A percentile compares a stretch with the other conserved stretches of the same genome.
Conservation (phyloP, 2,888 invertebrate species). For the Xanthia icteritia region DNA sequence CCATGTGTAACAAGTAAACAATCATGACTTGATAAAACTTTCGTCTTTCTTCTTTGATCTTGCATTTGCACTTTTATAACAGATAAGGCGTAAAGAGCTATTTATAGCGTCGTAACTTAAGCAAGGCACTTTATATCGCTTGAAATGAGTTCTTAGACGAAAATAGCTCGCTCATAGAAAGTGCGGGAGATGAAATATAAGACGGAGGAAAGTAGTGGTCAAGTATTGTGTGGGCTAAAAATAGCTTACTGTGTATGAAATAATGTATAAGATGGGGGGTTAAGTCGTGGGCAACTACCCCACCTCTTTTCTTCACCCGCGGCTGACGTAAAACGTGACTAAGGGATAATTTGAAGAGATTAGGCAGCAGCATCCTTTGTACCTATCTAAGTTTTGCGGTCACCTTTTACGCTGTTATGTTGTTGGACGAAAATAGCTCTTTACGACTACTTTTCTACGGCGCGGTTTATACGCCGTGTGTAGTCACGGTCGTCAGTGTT, state of each 20-base stretch:
- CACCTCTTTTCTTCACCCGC: constrained; percentile 2
- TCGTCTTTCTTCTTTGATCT: constrained; percentile 6
- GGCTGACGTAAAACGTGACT: constrained; percentile 19
- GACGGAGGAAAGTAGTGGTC: constrained; percentile 4
- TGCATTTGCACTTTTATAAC: constrained; percentile 9
- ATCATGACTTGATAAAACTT: constrained; percentile 22
- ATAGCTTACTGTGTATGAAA: constrained; percentile 29
- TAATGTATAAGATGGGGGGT: constrained; percentile 23
- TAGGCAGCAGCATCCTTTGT: neutral
- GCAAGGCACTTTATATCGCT: constrained; percentile 7
- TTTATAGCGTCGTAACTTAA: constrained; percentile 18
- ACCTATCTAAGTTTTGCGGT: constrained; percentile 13
- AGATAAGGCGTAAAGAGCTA: constrained; percentile 7
- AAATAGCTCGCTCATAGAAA: constrained; percentile 31
- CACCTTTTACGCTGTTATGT: too few relatives aligned
- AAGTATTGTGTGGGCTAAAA: constrained; percentile 34
- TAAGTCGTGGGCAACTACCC: neutral
- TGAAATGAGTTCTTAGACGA: constrained; percentile 6
- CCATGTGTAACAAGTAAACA: constrained; percentile 30
- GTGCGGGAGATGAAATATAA: constrained; percentile 1
- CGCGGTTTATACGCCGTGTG: too few relatives aligned
- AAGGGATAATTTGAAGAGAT: constrained; percentile 29
- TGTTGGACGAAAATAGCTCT: too few relatives aligned
- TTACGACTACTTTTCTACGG: too few relatives aligned
- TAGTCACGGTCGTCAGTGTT: too few relatives aligned